These are phyloP conservation scores for Eidolon dupreanum DNA, from an alignment of 2,797 vertebrate genomes.

Conservation along the genomic window DNA sequence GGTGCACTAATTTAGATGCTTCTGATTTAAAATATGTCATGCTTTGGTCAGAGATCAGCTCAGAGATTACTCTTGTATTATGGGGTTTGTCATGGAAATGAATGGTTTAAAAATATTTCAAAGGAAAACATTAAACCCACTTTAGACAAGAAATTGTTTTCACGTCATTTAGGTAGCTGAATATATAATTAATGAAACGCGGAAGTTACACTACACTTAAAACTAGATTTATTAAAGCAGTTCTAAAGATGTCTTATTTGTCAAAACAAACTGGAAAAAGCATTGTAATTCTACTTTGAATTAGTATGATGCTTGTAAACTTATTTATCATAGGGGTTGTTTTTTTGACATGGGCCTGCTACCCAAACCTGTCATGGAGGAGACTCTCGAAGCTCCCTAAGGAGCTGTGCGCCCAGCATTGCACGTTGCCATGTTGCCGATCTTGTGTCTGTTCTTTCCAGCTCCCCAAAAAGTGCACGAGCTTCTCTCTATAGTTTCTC, in stretches of 20 bases:
- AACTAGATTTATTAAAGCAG: slow-evolving; percentile 34
- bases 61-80: slow-evolving; percentile 40
- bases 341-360: background rate
- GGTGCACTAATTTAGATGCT: background rate
- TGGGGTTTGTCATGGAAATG: slow-evolving; percentile 52
- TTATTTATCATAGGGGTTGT: background rate
- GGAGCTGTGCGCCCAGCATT: background rate
- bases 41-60: slow-evolving; percentile 16
- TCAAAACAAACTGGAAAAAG: slow-evolving; percentile 36
- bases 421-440: too few relatives aligned
- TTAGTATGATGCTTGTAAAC: background rate
- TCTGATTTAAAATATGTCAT: slow-evolving; percentile 32
- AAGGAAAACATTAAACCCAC: slow-evolving; percentile 27
- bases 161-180: slow-evolving; percentile 20
- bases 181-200: slow-evolving; percentile 27
- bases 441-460: background rate
- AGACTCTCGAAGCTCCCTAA: background rate
- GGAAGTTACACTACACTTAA: background rate
- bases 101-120: slow-evolving; percentile 46
- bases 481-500: rapidly evolving
- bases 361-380: background rate
- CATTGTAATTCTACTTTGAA: background rate
- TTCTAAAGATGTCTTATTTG: slow-evolving; percentile 9
- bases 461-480: background rate
- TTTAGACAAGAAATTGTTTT: slow-evolving; percentile 59